Conservation (phyloP, 2,113 vertebrate species). For the Chascanopsetta lugubris region DNA sequence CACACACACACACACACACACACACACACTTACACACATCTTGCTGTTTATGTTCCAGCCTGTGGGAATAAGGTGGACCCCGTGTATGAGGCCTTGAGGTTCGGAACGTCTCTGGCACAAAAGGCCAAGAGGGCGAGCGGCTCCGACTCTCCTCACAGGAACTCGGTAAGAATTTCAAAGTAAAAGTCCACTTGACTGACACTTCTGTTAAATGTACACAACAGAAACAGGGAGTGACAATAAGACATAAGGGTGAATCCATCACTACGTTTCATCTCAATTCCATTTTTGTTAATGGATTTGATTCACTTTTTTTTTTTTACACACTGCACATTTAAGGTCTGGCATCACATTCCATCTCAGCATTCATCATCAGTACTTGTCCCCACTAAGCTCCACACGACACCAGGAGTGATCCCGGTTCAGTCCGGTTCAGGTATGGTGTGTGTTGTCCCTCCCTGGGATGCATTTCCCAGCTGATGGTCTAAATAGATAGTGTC, state of each 20-base stretch:
- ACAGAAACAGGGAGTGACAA: not conserved
- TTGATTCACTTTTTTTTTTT: no score
- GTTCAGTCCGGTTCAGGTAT: not conserved
- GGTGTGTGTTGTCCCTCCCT: no score
- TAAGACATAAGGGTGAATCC: no score
- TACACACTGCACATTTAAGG: no score
- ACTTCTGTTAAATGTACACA: not conserved
- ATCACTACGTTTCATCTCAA: no score
- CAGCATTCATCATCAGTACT: no score
- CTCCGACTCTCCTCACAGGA: conserved; percentile 91
- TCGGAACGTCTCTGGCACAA: conserved; percentile 96
- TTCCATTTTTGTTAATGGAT: no score
- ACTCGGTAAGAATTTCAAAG: conserved; percentile 83
- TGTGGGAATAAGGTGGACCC: conserved; percentile 98
- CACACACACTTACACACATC: conserved; percentile 8
- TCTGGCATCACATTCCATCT: not conserved
- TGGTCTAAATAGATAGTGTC: conserved; percentile 70
- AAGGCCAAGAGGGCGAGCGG: conserved; percentile 92
- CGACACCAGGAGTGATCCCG: not conserved
- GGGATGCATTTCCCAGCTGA: conserved; percentile 33
- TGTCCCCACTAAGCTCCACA: not conserved
- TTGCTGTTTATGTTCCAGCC: conserved; percentile 77
- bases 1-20: no score
- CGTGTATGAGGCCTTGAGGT: conserved; percentile 95
- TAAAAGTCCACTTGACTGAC: not conserved